Conservation (phyloP, 1,140 invertebrate species). For the Ericerus pela region DNA sequence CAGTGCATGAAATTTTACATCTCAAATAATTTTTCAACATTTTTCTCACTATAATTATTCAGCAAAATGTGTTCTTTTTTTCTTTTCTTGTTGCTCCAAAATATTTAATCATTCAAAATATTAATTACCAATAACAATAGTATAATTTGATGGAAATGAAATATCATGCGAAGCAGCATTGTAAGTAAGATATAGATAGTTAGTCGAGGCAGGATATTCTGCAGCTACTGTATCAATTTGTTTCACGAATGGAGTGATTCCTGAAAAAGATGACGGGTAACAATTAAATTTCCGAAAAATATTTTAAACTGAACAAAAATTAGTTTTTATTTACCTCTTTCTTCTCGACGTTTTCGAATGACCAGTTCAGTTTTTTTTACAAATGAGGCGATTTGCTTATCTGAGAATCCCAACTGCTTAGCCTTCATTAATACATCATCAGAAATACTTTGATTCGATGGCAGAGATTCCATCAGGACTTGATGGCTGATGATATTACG, state of each 20-base stretch:
- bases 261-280: slow-evolving; percentile 21
- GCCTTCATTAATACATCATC: slow-evolving; percentile 53
- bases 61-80: too few species aligned
- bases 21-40: too few species aligned
- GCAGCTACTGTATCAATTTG: slow-evolving; percentile 99
- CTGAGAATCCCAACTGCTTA: slow-evolving; percentile 92
- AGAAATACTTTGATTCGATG: slow-evolving; percentile 39
- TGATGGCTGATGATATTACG: slow-evolving; percentile 76
- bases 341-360: slow-evolving; percentile 54
- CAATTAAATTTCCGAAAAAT: too few species aligned
- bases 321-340: slow-evolving; percentile 28
- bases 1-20: too few species aligned
- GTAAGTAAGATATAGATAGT: slow-evolving; percentile 96
- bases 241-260: slow-evolving; percentile 77
- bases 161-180: slow-evolving; percentile 80
- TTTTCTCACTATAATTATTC: too few species aligned
- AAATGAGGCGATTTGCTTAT: slow-evolving; percentile 83
- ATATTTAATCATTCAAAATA: slow-evolving; percentile 6
- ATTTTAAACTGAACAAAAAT: background rate
- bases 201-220: slow-evolving; percentile 96
- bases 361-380: slow-evolving; percentile 75
- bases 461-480: slow-evolving; percentile 41
- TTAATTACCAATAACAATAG: slow-evolving; percentile 57
- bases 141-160: slow-evolving; percentile 58
- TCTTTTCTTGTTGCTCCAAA: too few species aligned